A percentile compares a stretch with the other conserved stretches of the same genome.
Conservation (phyloP, 2,113 vertebrate genomes). For the Neoarius graeffei region DNA sequence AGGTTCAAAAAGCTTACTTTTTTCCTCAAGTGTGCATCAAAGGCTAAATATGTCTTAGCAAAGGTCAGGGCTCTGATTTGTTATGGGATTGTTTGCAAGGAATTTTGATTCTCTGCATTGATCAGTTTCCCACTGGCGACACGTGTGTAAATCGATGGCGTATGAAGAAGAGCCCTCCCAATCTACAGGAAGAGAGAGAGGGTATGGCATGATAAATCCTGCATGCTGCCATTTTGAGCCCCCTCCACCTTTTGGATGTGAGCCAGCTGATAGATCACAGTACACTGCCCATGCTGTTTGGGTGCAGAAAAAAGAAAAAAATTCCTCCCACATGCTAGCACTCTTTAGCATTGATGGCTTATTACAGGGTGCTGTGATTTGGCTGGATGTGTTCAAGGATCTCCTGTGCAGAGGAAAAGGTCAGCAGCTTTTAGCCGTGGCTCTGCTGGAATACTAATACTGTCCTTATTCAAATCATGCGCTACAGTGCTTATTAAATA, state of each 20-base stretch:
- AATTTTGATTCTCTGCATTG: slow-evolving; percentile 76
- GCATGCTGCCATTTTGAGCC: slow-evolving; percentile 60
- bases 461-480: slow-evolving; percentile 99
- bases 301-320: slow-evolving; percentile 65
- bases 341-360: slow-evolving; percentile 87
- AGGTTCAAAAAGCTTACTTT: slow-evolving; percentile 56
- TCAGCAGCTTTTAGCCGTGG: slow-evolving; percentile 97
- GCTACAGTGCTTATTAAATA: slow-evolving; percentile 96
- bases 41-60: slow-evolving; percentile 72
- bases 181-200: slow-evolving; percentile 48
- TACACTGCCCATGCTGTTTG: slow-evolving; percentile 64
- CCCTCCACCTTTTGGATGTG: slow-evolving; percentile 56
- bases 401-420: slow-evolving; percentile 94
- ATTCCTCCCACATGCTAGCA: slow-evolving; percentile 64
- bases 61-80: slow-evolving; percentile 75
- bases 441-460: slow-evolving; percentile 96
- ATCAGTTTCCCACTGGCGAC: slow-evolving; percentile 79
- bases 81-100: slow-evolving; percentile 72
- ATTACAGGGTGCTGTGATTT: slow-evolving; percentile 89
- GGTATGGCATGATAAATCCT: slow-evolving; percentile 70
- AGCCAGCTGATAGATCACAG: slow-evolving; percentile 76
- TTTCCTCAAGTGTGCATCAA: slow-evolving; percentile 69
- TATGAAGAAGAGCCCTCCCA: slow-evolving; percentile 67
- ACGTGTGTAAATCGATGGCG: slow-evolving; percentile 78
- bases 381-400: slow-evolving; percentile 95